phyloP scores from a whole-genome alignment of 2,888 invertebrate species.

The Octodonta nipae region DNA sequence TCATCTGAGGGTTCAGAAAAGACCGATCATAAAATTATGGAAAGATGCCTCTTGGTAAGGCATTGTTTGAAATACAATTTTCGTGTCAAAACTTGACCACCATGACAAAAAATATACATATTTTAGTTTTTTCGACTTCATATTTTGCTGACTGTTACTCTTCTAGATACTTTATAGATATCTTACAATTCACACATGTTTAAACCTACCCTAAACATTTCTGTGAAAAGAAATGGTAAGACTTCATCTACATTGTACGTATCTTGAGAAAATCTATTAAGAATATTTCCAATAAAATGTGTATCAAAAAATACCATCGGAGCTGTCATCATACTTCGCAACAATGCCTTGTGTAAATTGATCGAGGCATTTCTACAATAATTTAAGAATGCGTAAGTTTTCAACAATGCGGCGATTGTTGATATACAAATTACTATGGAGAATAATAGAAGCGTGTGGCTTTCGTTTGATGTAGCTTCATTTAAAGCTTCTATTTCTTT shows the following conservation, averaged over 20 bases:
- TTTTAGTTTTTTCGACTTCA: too few relatives aligned
- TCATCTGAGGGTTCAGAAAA: too few relatives aligned
- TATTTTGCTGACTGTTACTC: too few relatives aligned
- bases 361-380: slow-evolving; percentile 18
- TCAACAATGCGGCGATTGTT: slow-evolving; percentile 12
- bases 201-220: slow-evolving; percentile 18
- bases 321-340: slow-evolving; percentile 40
- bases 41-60: too few relatives aligned
- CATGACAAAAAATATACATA: too few relatives aligned
- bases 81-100: too few relatives aligned
- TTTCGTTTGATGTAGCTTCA: slow-evolving; percentile 5
- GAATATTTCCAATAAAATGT: slow-evolving; percentile 29
- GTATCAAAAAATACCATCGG: slow-evolving; percentile 27
- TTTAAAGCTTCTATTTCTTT: neutral
- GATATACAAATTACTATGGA: slow-evolving; percentile 12
- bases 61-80: too few relatives aligned
- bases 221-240: slow-evolving; percentile 17
- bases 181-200: too few relatives aligned
- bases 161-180: too few relatives aligned
- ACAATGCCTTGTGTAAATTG: slow-evolving; percentile 51
- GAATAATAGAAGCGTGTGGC: slow-evolving; percentile 12
- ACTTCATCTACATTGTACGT: slow-evolving; percentile 55
- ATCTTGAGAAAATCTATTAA: slow-evolving; percentile 51
- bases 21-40: too few relatives aligned
- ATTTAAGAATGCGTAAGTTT: slow-evolving; percentile 15